Conservation (phyloP, 1,140 invertebrate species). For the Pogonognathellus flavescens region DNA sequence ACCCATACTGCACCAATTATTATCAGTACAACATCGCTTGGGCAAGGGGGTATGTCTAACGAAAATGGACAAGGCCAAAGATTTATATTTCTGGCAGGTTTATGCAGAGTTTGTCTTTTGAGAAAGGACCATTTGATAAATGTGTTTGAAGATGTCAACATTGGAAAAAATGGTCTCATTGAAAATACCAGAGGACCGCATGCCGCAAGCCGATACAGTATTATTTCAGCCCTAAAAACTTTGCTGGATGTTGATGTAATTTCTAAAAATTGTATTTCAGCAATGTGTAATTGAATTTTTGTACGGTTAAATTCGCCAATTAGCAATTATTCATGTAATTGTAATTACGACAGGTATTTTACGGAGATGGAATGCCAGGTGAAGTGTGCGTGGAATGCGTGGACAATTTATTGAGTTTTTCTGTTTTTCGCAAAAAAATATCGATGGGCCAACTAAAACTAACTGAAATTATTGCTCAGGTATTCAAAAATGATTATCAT, state of each 20-base stretch:
- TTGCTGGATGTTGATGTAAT: constrained; percentile 61
- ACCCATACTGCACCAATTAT: neutral
- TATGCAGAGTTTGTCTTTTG: constrained; percentile 61
- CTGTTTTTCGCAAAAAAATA: constrained; percentile 59
- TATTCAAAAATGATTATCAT: constrained; percentile 15
- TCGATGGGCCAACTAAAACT: constrained; percentile 58
- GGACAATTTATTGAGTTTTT: constrained; percentile 58
- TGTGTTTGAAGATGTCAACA: constrained; percentile 60
- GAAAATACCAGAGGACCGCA: constrained; percentile 60
- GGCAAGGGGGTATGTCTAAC: neutral
- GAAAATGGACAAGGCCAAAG: neutral
- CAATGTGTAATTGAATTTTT: too few relatives aligned
- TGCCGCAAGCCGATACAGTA: constrained; percentile 53
- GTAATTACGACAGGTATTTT: too few relatives aligned
- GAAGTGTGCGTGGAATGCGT: constrained; percentile 59
- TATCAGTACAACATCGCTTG: neutral
- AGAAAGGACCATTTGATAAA: constrained; percentile 52
- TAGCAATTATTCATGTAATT: too few relatives aligned
- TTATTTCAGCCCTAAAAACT: constrained; percentile 58
- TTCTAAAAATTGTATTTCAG: too few relatives aligned
- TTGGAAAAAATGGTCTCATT: constrained; percentile 52
- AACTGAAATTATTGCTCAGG: constrained; percentile 55
- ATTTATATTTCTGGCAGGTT: constrained; percentile 45
- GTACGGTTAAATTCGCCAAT: too few relatives aligned
- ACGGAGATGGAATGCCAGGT: constrained; percentile 51